These are phyloP conservation scores for Ptychobarbus kaznakovi DNA, from an alignment of 2,797 vertebrate species.

Conservation along the genomic window DNA sequence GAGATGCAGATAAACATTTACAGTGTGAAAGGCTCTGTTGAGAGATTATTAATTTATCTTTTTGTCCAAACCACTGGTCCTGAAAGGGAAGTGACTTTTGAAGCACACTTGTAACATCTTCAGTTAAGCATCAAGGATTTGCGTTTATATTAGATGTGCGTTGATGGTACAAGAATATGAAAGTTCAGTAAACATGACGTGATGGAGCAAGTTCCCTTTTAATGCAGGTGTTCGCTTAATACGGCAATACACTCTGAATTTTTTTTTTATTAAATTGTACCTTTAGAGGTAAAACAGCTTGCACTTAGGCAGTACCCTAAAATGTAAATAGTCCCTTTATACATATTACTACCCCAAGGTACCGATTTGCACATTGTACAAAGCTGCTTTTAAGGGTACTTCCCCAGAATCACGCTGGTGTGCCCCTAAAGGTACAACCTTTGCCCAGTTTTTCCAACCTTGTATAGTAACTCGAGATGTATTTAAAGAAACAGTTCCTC, in stretches of 20 bases:
- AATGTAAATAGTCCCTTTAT: not conserved
- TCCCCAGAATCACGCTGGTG: not conserved
- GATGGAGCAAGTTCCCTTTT: not conserved
- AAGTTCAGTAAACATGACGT: not conserved
- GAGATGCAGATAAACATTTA: conserved; percentile 15
- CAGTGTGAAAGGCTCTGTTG: conserved; percentile 23
- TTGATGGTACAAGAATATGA: not conserved
- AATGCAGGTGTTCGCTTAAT: not conserved
- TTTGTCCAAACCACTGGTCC: conserved; percentile 2
- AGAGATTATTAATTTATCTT: not conserved
- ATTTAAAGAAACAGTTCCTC: not conserved
- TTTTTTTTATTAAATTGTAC: too few relatives aligned
- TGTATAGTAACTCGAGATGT: not conserved
- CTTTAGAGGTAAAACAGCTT: not conserved
- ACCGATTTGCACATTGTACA: not conserved
- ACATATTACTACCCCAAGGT: not conserved
- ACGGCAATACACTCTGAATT: not conserved
- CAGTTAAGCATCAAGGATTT: not conserved
- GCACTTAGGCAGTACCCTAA: not conserved
- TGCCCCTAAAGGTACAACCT: not conserved
- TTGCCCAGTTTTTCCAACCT: not conserved
- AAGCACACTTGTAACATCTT: not conserved
- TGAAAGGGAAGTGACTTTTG: conserved; percentile 11
- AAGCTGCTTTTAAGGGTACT: not conserved
- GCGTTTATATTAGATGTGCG: not conserved